Percentiles rank a stretch among this genome's conserved stretches.
phyloP scores from a whole-genome alignment of 2,888 invertebrate genomes.

The Alcis repandata region DNA sequence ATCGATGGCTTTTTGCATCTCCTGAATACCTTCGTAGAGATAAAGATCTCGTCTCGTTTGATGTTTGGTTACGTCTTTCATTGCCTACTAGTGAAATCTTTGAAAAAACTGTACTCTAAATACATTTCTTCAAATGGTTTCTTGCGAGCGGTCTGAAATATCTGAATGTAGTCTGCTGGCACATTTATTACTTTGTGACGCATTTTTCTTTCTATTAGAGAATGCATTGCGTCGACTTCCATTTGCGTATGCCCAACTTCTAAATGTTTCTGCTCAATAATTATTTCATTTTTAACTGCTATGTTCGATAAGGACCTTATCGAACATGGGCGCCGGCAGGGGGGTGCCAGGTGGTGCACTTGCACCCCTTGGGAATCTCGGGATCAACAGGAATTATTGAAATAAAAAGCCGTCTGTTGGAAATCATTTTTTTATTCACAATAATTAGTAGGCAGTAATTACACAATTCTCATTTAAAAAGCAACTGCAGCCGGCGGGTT shows the following conservation, averaged over 20 bases:
- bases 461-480: too few species aligned
- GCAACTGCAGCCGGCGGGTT: too few species aligned
- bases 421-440: too few species aligned
- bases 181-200: constrained; percentile 30
- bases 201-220: constrained; percentile 20
- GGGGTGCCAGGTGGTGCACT: constrained; percentile 5
- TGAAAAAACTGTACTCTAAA: constrained; percentile 33
- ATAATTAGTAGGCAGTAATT: background rate
- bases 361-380: constrained; percentile 1
- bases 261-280: constrained; percentile 19
- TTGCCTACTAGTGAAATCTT: constrained; percentile 13
- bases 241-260: constrained; percentile 27
- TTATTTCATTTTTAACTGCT: background rate
- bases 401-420: too few species aligned
- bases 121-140: constrained; percentile 31
- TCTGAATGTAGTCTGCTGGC: constrained; percentile 31
- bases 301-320: constrained; percentile 15
- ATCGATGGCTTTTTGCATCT: background rate
- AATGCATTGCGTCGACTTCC: constrained; percentile 31
- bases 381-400: too few species aligned
- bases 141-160: constrained; percentile 19
- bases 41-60: too few species aligned
- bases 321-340: constrained; percentile 5
- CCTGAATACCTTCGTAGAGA: background rate
- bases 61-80: too few species aligned